Percentiles rank a stretch among this genome's conserved stretches.
Evolutionary conservation across 2,797 vertebrate genomes (phyloP).

Genomic region (Telmatherina bonti): DNA sequence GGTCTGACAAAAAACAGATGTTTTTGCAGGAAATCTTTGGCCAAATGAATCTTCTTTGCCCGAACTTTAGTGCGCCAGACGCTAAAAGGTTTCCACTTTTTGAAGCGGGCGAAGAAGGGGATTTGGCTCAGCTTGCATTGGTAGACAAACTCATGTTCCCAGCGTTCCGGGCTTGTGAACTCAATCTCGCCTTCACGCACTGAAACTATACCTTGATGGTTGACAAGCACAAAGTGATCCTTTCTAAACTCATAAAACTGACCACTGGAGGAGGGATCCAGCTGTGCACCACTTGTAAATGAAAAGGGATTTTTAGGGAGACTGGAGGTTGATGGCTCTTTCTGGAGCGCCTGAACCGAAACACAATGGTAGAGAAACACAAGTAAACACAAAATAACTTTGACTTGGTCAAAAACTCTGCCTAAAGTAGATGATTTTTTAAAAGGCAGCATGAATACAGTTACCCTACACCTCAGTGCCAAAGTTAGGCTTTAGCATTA

Average conservation of each 20-base stretch:
- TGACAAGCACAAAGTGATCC: slow-evolving; percentile 84
- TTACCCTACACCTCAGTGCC: neutral
- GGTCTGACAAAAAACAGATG: slow-evolving; percentile 82
- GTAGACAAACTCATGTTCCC: slow-evolving; percentile 83
- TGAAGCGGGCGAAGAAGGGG: slow-evolving; percentile 86
- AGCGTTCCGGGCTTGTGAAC: slow-evolving; percentile 76
- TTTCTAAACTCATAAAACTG: slow-evolving; percentile 74
- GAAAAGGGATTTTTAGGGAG: slow-evolving; percentile 66
- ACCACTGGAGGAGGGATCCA: neutral
- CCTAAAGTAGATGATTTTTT: no score
- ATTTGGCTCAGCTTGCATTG: slow-evolving; percentile 82
- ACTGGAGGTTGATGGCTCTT: slow-evolving; percentile 39
- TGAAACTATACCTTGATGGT: slow-evolving; percentile 72
- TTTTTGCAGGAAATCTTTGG: slow-evolving; percentile 73
- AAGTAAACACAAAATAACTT: no score
- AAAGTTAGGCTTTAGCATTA: neutral
- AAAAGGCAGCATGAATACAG: no score
- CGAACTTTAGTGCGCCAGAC: slow-evolving; percentile 85
- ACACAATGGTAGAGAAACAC: slow-evolving; percentile 14
- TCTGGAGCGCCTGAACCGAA: slow-evolving; percentile 25
- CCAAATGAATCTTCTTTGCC: slow-evolving; percentile 77
- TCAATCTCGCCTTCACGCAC: slow-evolving; percentile 62
- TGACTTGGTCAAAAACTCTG: no score
- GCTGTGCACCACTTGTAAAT: neutral
- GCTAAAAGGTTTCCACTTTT: slow-evolving; percentile 86